phyloP scores from a whole-genome alignment of 2,888 invertebrate genomes.

The Eupelmus urozonus region DNA sequence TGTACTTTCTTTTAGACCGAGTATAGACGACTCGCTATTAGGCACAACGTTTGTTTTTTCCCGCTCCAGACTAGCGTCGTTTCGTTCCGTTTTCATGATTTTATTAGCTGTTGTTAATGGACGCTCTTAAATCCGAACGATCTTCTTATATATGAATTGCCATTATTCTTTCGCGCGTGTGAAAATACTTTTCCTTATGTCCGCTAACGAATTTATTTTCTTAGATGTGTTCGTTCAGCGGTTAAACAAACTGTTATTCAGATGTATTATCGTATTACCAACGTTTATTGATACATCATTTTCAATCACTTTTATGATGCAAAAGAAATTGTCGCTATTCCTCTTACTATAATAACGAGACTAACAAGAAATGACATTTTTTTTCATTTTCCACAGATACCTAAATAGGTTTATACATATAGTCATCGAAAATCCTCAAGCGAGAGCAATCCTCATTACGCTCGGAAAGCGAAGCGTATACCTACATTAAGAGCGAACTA shows the following conservation, averaged over 20 bases:
- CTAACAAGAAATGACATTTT: neutral
- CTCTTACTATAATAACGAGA: too few relatives aligned
- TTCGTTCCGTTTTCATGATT: slow-evolving; percentile 25
- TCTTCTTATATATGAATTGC: neutral
- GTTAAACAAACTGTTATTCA: too few relatives aligned
- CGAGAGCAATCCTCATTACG: neutral
- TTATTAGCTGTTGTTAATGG: slow-evolving; percentile 22
- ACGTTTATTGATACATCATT: neutral
- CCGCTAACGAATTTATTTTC: neutral
- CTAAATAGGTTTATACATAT: too few relatives aligned
- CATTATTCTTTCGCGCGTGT: neutral
- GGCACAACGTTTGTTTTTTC: neutral
- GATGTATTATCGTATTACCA: too few relatives aligned
- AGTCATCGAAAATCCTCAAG: slow-evolving; percentile 8
- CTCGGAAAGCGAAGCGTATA: slow-evolving; percentile 6
- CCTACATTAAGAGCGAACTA: slow-evolving; percentile 14
- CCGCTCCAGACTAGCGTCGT: neutral
- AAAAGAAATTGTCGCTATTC: neutral
- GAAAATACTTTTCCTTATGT: slow-evolving; percentile 1
- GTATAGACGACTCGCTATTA: neutral
- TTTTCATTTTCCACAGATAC: slow-evolving; percentile 25
- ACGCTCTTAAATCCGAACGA: slow-evolving; percentile 16
- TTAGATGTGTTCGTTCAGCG: neutral
- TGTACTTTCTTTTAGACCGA: slow-evolving; percentile 11
- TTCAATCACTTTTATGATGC: too few relatives aligned